Base-by-base conservation (phyloP, 2,888 invertebrate genomes). In the Drosophila limbata region DNA sequence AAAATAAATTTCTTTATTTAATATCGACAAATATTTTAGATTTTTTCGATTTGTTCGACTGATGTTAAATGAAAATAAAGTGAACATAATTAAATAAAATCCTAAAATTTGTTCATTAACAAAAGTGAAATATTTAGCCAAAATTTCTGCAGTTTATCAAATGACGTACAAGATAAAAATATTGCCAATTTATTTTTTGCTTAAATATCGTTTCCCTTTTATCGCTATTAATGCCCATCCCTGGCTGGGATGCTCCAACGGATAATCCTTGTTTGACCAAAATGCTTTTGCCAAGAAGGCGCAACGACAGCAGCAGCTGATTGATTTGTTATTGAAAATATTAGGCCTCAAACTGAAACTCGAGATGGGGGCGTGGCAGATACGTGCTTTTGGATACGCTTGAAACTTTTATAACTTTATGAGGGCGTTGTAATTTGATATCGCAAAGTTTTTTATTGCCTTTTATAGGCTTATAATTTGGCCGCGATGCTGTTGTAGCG, bases 381-480 rank as follows among this genome's bases (percentile, higher is more conserved):
- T 45, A 56, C 83, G 83, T 84, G 84, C 70, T 86, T 65, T 62
- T 78, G 76, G 84, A 88, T 84, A 86, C 87, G 84, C 89, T 84
- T 77, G 87, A 84, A 84, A 84, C 88, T 84, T 84, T 84, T 88
- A 84, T 84, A 84, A 84, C 84, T 84, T 84, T 84, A 84, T 84
- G 84, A 84, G 84, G 89, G 87, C 87, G 84, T 84, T 88, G 84
- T 84, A 84, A 84, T 84, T 84, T 88, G 84, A 84, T 84, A 84
- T 84, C 84, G 81, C 87, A 84, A 84, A 84, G 86, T 84, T 84
- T 84, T 84, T 84, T 84, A 84, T 84, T 84, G 89, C 89, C 89
- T 84, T 84, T 84, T 84, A 84, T 84, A 88, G 84, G 87, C 89
- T 88, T 84, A 84, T 84, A 84, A 84, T 84, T 84, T 88, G 89